phyloP scores from a whole-genome alignment of 2,797 vertebrate genomes.

The Loriculus beryllinus region DNA sequence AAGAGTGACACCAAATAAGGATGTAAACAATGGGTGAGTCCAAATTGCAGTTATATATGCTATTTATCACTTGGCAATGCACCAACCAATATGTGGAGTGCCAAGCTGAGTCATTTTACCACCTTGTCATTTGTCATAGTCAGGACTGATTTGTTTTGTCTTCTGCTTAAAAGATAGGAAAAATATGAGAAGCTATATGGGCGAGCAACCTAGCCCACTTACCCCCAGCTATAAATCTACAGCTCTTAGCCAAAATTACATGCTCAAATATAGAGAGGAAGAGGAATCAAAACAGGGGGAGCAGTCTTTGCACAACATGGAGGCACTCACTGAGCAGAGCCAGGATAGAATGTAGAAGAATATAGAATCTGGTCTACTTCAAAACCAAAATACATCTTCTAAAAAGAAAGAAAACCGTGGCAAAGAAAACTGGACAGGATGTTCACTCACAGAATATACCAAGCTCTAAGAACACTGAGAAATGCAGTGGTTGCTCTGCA shows the following conservation, averaged over 20 bases:
- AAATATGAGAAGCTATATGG: not conserved
- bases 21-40: not conserved
- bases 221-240: fast-evolving
- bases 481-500: not conserved
- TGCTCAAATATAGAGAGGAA: not conserved
- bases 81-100: not conserved
- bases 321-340: not conserved
- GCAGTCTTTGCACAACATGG: not conserved
- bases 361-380: not conserved
- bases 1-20: not conserved
- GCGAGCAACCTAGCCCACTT: fast-evolving
- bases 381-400: not conserved
- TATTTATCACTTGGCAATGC: not conserved
- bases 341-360: not conserved
- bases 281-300: not conserved
- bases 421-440: not conserved
- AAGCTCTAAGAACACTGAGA: not conserved
- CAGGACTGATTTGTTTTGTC: not conserved
- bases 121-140: not conserved
- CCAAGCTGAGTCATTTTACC: not conserved
- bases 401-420: not conserved
- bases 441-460: not conserved
- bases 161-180: not conserved
- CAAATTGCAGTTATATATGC: not conserved
- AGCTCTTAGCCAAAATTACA: not conserved